Percentiles rank a stretch among this genome's conserved stretches.
phyloP scores from a whole-genome alignment of 2,797 vertebrate genomes.

The Synaphobranchus kaupii region DNA sequence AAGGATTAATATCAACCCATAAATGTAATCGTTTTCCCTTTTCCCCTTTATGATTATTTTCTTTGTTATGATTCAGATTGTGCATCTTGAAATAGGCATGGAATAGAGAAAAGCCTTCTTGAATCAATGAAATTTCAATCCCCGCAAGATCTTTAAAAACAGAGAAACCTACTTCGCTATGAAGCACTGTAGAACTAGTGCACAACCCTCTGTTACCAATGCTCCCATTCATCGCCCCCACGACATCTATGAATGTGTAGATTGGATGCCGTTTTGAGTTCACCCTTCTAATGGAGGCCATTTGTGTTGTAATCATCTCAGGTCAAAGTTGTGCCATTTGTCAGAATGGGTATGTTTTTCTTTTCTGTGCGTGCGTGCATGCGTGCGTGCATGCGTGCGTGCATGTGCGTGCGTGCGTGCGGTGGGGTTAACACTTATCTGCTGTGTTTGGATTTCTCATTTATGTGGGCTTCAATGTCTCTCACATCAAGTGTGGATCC shows the following conservation, averaged over 20 bases:
- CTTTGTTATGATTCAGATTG: neutral
- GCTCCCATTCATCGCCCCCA: neutral
- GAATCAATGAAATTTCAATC: neutral
- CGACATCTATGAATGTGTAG: neutral
- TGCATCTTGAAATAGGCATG: neutral
- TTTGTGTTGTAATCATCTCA: neutral
- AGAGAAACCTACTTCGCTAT: neutral
- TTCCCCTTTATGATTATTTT: neutral
- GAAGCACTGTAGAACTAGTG: neutral
- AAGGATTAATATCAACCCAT: neutral
- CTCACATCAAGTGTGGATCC: neutral
- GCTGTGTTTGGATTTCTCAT: slow-evolving; percentile 8
- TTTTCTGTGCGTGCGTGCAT: neutral
- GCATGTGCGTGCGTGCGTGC: neutral
- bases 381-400: neutral
- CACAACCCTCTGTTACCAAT: neutral
- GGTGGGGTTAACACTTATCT: neutral
- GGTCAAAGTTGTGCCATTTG: neutral
- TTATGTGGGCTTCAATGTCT: neutral
- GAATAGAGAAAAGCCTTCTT: neutral
- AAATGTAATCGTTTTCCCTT: neutral
- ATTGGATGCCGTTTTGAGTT: neutral
- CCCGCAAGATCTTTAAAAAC: neutral
- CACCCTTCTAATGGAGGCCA: neutral
- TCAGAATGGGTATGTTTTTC: neutral